Evolutionary conservation across 1,140 invertebrate species (phyloP), one percentile per base, ranked within the genome.

Genomic region (Yoshiicerus persimilis): DNA sequence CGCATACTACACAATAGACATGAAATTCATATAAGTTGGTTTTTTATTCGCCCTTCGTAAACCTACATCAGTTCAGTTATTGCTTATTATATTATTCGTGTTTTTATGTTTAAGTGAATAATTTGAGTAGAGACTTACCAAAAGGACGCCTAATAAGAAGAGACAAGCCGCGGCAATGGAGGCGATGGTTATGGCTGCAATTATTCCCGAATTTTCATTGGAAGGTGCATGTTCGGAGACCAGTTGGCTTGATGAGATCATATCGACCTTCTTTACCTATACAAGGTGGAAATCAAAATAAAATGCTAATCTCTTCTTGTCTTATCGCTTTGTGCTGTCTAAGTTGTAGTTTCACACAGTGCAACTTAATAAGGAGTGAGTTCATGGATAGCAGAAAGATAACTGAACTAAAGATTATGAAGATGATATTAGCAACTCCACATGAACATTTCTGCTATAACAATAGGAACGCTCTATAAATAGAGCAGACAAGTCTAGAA

Each of bases 141-240:
- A 92, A 77, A 96, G 93, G 25, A 94, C 94, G 34, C 95, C 94
- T 13, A 96, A 91, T 11, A 96, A 91, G 39, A 96, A 91, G 20
- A 96, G 92, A 89, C 93, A 94, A 62, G 93, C 92, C 36, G 93
- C 93, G 27, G 93, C 94, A 25, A 94, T 92, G 75, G 93, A 93
- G 10, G 94, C 93, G 56, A 87, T 92, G 23, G 93, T 92, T 64
- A 94, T 92, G 16, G 94, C 93, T 10, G 93, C 93, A 90, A 94
- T 93, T 20, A 93, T 92, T 89, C 93, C 88, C 20, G 89, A 92
- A 77, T 92, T 88, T 91, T 93, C 93, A 88, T 92, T 92, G 23
- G 93, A 89, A 86, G 93, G 56, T 27, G 70, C 88, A 20, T 90
- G 86, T 30, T 66, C 75, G 56, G 70, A 80, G 9, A 89, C 87